Evolutionary conservation across 2,888 invertebrate species (phyloP), one percentile per base, ranked within the genome.

Genomic region (Drosophila stalkeri): DNA sequence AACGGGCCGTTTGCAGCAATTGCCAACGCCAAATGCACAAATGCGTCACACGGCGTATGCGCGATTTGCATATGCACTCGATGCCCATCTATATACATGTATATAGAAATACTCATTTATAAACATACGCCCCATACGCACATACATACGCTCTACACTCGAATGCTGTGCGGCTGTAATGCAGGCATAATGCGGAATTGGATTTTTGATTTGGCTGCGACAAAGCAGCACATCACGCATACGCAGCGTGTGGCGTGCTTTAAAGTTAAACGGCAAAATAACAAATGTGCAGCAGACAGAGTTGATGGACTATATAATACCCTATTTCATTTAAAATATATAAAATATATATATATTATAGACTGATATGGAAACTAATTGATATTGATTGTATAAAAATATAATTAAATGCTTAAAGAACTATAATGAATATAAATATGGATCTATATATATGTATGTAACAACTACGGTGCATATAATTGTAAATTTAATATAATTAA

Each of bases 131-230:
- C 9, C 56, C 51, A n/a, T n/a, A n/a, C 39, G 35, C 41, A 44
- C 62, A 43, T 18, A 63, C 18, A 31, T 12, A 64, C 18, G 20
- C 18, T 12, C 35, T 12, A 44, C 56, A 51, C 37, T 55, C 35
- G 41, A 46, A 44, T 14, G 57, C 8, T 41, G 33, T 54, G 43
- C 18, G 41, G 49, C n/a, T 35, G 44, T 23, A 33, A 39, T 44
- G 47, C 44, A 55, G 49, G 55, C 74, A 49, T 62, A 59, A 72
- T 64, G 56, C 63, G 67, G 56, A 80, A 79, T 78, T 79, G 80
- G 75, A 75, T 75, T 64, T 69, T 55, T 69, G 69, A 66, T 72
- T 76, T 72, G 51, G n/a, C n/a, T 46, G 57, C 70, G 49, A 74
- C 64, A 65, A 44, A 65, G 54, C 27, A 39, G 66, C 44, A 49